Conservation (phyloP, 2,113 vertebrate species). For the Microcebus lehilahytsara region DNA sequence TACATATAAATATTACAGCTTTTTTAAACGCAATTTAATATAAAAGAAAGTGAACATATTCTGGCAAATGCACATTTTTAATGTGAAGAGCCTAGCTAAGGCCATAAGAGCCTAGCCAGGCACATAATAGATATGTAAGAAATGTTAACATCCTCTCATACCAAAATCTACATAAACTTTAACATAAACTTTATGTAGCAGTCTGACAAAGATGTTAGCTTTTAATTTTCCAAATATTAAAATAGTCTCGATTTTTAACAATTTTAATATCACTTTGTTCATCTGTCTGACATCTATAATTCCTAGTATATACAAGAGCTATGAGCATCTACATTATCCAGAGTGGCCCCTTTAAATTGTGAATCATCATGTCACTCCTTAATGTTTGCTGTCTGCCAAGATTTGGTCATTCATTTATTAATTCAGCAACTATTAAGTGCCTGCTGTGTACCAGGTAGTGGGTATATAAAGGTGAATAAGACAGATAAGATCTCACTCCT, state of each 20-base stretch:
- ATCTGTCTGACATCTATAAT: background rate
- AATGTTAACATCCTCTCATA: background rate
- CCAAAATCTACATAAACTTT: background rate
- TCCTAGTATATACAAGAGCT: background rate
- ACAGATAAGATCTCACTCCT: background rate
- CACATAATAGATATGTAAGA: background rate
- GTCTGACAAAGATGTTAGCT: background rate
- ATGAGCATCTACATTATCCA: background rate
- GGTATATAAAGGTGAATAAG: background rate
- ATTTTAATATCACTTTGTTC: background rate
- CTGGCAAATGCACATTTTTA: background rate
- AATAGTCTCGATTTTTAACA: background rate
- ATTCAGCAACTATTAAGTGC: background rate
- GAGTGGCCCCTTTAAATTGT: background rate
- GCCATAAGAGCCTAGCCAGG: background rate
- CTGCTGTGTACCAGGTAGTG: background rate
- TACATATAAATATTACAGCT: background rate
- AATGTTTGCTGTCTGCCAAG: background rate
- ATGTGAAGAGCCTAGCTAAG: background rate
- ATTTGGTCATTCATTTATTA: background rate
- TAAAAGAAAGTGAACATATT: slow-evolving; percentile 11
- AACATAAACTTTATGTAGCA: background rate
- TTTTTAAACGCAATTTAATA: slow-evolving; percentile 15
- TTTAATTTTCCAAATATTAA: background rate
- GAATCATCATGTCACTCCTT: background rate